Base-by-base conservation (phyloP, 2,797 vertebrate genomes). In the Okamejei kenojei region DNA sequence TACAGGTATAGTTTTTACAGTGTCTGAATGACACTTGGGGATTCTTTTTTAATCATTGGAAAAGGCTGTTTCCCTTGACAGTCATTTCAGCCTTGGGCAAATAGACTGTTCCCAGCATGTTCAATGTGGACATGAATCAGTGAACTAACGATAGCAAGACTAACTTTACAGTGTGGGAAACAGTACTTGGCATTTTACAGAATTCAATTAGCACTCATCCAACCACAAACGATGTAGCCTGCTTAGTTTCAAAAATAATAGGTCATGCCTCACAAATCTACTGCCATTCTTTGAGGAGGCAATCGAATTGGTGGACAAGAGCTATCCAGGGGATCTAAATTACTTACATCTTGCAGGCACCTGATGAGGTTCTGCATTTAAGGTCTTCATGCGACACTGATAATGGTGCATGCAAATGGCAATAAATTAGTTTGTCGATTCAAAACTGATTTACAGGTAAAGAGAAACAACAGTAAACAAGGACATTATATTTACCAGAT, bases 211-310 rank as follows among this genome's bases (percentile, higher is more conserved):
- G 45, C 10, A 61, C 29, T 32, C 26, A 26, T 84, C 32, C 38
- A 80, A 80, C 11, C 38, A 80, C 32, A 35, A 17, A 26, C 11
- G 81, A 84, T 84, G 81, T 54, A 84, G 26, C 54, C 81, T 61
- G 54, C 54, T 54, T 78, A 17, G 13, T 78, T 78, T 26, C 54
- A 54, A 23, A 84, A 84, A 54, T 54, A 61, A 84, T 58, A 84
- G 81, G 81, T 84, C 26, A 29, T 84, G 81, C 81, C 81, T 84
- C 45, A 84, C 81, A 84, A 29, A 84, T 84, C 81, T 61, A 58
- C 81, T 84, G 81, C 23, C 26, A 84, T 58, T 84, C 45, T 23
- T 82, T 29, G 45, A 54, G 81, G 54, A 84, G 81, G 54, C 29
- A 35, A 21, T 84, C 13, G 11, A 84, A 84, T 84, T 10, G 26